These are phyloP conservation scores for Nannospalax galili DNA, from an alignment of 2,113 vertebrate genomes.

Conservation along the genomic window DNA sequence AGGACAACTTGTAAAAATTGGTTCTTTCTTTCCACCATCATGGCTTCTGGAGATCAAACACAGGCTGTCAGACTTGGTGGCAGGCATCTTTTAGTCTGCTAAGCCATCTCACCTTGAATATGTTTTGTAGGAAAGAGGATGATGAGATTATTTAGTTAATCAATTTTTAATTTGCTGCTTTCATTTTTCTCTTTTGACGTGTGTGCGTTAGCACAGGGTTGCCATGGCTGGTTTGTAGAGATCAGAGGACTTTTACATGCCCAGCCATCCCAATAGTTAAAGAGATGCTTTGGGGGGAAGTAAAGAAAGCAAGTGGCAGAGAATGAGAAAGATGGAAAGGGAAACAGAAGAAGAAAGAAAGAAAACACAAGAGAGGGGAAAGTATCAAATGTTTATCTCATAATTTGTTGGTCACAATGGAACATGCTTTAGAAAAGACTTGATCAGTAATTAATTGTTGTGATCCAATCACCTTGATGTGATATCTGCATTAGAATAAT, in stretches of 20 bases:
- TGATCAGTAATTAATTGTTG: background rate
- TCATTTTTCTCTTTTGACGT: too few relatives aligned
- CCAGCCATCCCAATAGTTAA: background rate
- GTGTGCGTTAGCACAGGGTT: background rate
- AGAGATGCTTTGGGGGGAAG: background rate
- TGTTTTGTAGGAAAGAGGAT: background rate
- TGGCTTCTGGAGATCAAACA: too few relatives aligned
- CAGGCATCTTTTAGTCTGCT: background rate
- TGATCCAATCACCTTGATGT: background rate
- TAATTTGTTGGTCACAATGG: background rate
- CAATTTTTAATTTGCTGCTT: background rate
- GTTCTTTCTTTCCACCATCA: too few relatives aligned
- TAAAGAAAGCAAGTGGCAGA: rapidly evolving
- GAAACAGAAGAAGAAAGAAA: too few relatives aligned
- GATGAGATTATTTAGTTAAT: background rate
- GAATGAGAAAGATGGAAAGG: rapidly evolving
- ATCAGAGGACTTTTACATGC: too few relatives aligned
- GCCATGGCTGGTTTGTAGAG: background rate
- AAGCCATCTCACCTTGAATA: background rate
- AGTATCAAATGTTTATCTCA: background rate
- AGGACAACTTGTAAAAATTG: background rate
- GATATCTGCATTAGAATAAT: background rate
- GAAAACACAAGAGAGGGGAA: too few relatives aligned
- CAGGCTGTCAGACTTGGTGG: background rate
- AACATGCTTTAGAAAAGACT: background rate